Conservation (phyloP, 2,797 vertebrate species). For the Coilia nasus region DNA sequence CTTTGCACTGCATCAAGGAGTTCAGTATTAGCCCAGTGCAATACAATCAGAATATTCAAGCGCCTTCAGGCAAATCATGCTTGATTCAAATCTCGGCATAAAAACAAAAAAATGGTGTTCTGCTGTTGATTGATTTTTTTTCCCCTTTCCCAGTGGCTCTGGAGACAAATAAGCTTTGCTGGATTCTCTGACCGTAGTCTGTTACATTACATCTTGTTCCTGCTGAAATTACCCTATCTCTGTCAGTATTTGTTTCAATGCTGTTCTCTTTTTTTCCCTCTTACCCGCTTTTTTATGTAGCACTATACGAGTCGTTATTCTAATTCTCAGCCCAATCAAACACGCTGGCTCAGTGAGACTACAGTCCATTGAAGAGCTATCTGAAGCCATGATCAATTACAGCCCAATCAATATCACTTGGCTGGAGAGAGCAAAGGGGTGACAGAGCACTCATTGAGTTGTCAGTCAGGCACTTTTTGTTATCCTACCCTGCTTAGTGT, state of each 20-base stretch:
- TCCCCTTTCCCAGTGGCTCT: not conserved
- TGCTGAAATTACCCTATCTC: constrained; percentile 13
- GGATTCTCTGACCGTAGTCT: not conserved
- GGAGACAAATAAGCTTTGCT: not conserved
- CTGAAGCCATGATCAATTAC: constrained; percentile 69
- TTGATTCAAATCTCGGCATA: not conserved
- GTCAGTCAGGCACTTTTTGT: constrained; percentile 58
- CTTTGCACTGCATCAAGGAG: not conserved
- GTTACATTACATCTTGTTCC: not conserved
- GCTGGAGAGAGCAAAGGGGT: constrained; percentile 51
- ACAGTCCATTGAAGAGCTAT: constrained; percentile 64
- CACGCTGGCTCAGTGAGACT: constrained; percentile 56
- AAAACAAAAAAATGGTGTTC: not conserved
- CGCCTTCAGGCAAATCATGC: not conserved
- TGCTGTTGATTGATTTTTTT: not conserved
- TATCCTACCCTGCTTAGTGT: constrained; percentile 28
- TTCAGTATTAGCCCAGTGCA: not conserved
- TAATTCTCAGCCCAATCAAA: constrained; percentile 55
- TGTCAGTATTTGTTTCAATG: not conserved
- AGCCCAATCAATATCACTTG: constrained; percentile 66
- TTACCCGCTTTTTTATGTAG: constrained; percentile 36
- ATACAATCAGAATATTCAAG: constrained; percentile 3
- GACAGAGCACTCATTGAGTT: constrained; percentile 56
- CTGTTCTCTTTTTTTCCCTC: constrained; percentile 42
- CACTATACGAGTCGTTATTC: constrained; percentile 12